Evolutionary conservation across 2,888 invertebrate species (phyloP), one percentile per base, ranked within the genome.

Genomic region (Cosmia pyralina): DNA sequence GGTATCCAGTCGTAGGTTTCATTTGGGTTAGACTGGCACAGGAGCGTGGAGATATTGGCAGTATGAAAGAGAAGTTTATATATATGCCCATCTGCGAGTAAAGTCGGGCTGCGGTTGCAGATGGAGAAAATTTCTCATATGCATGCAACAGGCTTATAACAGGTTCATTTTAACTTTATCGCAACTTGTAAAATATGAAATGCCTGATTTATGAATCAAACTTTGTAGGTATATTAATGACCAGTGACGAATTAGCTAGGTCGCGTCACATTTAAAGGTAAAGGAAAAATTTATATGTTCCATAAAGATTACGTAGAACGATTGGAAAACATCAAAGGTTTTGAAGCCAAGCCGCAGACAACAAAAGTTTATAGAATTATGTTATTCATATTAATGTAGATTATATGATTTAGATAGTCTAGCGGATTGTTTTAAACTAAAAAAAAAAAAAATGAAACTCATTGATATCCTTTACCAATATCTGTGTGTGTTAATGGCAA

Each of bases 361-460:
- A 81, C 74, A 85, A 77, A 69, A 71, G 71, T 66, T 82, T 80
- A 73, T 17, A 72, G 55, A 70, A 65, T 77, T 79, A 72, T 72
- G 60, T 69, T 73, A 75, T 71, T 72, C 76, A 64, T 67, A 83
- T 78, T 69, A 78, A 69, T 50, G 34, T 38, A 69, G 72, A 71
- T 80, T 75, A 74, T 22, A 68, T 67, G 67, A 75, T 63, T 77
- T 62, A 68, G 55, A 46, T 77, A 48, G 64, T 58, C 22, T 46
- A 22, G 17, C 7, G 11, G 53, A 73, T 68, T 69, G 57, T 53
- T 68, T 68, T 34, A 60, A 53, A 69, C 22, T 65, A n/a, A 69
- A 44, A 59, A 64, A 55, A 28, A 22, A 46, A 17, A 57, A 59
- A 58, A 70, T 38, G n/a, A 15, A 63, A 41, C 13, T 77, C 48